These are phyloP conservation scores for Elysia crispata DNA, from an alignment of 2,888 invertebrate genomes.

Conservation along the genomic window DNA sequence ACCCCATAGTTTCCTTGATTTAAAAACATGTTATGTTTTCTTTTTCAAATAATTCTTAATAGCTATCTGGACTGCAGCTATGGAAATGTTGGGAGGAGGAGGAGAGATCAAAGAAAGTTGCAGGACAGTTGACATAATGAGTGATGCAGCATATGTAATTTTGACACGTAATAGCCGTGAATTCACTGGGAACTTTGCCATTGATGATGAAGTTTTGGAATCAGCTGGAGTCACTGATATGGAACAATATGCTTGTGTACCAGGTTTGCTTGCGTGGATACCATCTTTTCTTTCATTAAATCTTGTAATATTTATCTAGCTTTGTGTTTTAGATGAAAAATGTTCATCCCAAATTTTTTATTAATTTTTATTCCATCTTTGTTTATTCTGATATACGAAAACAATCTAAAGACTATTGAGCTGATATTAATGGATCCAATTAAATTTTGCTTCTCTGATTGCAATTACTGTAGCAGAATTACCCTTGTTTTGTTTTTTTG, in stretches of 20 bases:
- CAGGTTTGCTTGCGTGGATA: slow-evolving; percentile 79
- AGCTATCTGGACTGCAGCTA: slow-evolving; percentile 95
- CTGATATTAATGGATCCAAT: too few relatives aligned
- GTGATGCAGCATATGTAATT: slow-evolving; percentile 92
- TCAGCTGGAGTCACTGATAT: slow-evolving; percentile 90
- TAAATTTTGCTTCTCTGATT: too few relatives aligned
- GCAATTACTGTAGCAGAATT: too few relatives aligned
- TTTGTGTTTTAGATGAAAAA: too few relatives aligned
- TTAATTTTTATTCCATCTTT: too few relatives aligned
- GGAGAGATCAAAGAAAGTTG: slow-evolving; percentile 82
- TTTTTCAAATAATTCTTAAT: slow-evolving; percentile 46
- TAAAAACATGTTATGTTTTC: not conserved
- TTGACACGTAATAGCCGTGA: slow-evolving; percentile 86
- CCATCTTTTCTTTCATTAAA: too few relatives aligned
- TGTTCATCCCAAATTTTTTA: too few relatives aligned
- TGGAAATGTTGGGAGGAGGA: slow-evolving; percentile 81
- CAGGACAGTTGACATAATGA: slow-evolving; percentile 90
- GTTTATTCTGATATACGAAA: too few relatives aligned
- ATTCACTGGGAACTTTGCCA: slow-evolving; percentile 91
- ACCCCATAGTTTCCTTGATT: too few relatives aligned
- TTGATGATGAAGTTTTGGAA: slow-evolving; percentile 91
- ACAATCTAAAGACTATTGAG: too few relatives aligned
- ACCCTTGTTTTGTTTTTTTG: too few relatives aligned
- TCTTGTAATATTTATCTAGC: too few relatives aligned
- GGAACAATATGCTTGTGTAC: slow-evolving; percentile 81